Conservation (phyloP, 2,113 vertebrate species). For the Gymnocephalus cernua region DNA sequence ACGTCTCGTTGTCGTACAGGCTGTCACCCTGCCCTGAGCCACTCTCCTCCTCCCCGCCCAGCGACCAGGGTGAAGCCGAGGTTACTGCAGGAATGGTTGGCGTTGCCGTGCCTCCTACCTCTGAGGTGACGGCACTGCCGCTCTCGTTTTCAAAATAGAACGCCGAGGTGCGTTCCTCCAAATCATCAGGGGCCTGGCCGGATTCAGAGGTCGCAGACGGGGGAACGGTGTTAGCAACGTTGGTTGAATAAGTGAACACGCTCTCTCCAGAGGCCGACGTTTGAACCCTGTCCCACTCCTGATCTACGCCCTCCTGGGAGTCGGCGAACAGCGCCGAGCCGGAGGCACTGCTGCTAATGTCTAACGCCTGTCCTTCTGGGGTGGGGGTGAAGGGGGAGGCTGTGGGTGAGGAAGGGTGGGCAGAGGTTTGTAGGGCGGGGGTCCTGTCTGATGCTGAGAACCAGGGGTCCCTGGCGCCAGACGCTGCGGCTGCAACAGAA, state of each 20-base stretch:
- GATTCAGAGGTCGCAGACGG: constrained; percentile 30
- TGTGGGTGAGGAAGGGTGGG: constrained; percentile 64
- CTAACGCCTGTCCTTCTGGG: constrained; percentile 75
- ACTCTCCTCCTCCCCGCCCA: constrained; percentile 91
- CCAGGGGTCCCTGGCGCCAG: constrained; percentile 70
- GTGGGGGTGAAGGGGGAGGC: constrained; percentile 46
- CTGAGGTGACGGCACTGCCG: constrained; percentile 68
- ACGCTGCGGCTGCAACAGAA: constrained; percentile 83
- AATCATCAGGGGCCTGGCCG: constrained; percentile 55
- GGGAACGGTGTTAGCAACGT: constrained; percentile 23
- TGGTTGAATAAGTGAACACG: constrained; percentile 33
- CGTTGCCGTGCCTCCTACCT: constrained; percentile 36
- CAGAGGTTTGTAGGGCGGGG: constrained; percentile 70
- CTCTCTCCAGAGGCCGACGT: constrained; percentile 79
- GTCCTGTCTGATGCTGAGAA: constrained; percentile 73
- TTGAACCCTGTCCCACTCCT: constrained; percentile 83
- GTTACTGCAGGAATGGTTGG: constrained; percentile 66
- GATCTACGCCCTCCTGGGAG: constrained; percentile 85
- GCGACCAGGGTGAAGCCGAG: constrained; percentile 84
- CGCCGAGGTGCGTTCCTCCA: constrained; percentile 78
- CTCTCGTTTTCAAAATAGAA: constrained; percentile 86
- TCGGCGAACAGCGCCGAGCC: constrained; percentile 86
- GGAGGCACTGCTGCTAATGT: constrained; percentile 82
- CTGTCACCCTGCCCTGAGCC: constrained; percentile 92
- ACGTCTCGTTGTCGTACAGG: constrained; percentile 95